Evolutionary conservation across 2,888 invertebrate genomes (phyloP).

Genomic region (Eupeodes latifasciatus): DNA sequence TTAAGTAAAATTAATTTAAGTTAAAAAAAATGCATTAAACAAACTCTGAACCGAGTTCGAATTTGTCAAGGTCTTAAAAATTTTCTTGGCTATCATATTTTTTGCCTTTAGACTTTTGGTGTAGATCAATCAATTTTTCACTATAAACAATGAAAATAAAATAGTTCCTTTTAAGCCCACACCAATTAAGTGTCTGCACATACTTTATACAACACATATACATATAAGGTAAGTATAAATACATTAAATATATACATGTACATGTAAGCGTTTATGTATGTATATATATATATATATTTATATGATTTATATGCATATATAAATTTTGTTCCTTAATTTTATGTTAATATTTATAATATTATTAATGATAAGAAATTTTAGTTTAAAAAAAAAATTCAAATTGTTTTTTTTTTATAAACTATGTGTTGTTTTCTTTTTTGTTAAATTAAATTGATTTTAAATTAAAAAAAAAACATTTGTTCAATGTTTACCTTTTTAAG

Average conservation of each 20-base stretch:
- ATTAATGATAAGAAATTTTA: constrained; percentile 73
- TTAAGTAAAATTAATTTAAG: too few species aligned
- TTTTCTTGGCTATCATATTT: too few species aligned
- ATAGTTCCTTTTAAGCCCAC: not conserved
- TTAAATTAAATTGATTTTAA: constrained; percentile 22
- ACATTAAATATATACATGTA: not conserved
- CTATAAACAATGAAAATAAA: not conserved
- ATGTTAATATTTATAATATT: constrained; percentile 71
- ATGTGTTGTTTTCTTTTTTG: constrained; percentile 20
- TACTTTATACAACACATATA: not conserved
- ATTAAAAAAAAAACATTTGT: constrained; percentile 42
- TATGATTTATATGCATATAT: constrained; percentile 41
- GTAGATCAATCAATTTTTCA: not conserved
- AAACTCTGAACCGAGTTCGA: too few species aligned
- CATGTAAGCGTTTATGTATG: not conserved
- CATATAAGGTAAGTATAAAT: not conserved
- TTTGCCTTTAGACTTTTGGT: not conserved
- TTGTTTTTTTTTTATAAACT: constrained; percentile 38
- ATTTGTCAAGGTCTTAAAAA: too few species aligned
- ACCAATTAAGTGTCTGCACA: not conserved
- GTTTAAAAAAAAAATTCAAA: constrained; percentile 64
- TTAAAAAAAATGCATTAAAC: too few species aligned
- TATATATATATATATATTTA: constrained; percentile 58
- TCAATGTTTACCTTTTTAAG: constrained; percentile 55
- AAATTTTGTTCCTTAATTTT: constrained; percentile 71